These are phyloP conservation scores for Drosophila ezoana DNA, from an alignment of 2,888 invertebrate species.

Conservation along the genomic window DNA sequence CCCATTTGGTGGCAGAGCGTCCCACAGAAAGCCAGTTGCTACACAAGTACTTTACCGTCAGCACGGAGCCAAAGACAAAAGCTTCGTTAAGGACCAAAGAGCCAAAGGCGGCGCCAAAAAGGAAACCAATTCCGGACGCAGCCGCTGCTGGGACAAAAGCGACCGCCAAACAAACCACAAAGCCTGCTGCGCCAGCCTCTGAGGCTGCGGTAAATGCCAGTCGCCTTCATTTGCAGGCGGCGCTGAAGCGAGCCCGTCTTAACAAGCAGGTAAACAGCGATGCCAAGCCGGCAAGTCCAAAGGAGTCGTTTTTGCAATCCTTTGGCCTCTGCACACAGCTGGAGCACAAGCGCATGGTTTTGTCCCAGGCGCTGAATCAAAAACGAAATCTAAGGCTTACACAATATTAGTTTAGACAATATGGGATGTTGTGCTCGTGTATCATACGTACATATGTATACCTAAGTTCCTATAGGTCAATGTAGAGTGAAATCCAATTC, in stretches of 20 bases:
- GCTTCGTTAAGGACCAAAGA: conserved; percentile 3
- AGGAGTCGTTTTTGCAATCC: conserved; percentile 52
- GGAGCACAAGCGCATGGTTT: conserved; percentile 38
- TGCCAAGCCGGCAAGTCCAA: conserved; percentile 7
- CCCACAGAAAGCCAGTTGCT: conserved; percentile 50
- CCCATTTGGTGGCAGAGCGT: conserved; percentile 52
- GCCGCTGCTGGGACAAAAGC: not conserved
- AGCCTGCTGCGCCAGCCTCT: not conserved
- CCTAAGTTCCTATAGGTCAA: not conserved
- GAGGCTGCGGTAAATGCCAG: conserved; percentile 45
- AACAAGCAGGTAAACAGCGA: conserved; percentile 19
- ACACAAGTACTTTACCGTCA: conserved; percentile 51
- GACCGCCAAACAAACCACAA: not conserved
- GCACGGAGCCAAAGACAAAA: conserved; percentile 2
- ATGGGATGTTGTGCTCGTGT: not conserved
- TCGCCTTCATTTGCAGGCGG: conserved; percentile 59
- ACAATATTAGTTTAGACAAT: conserved; percentile 4
- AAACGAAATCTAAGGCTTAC: conserved; percentile 18
- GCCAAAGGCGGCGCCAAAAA: conserved; percentile 13
- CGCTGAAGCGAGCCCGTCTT: conserved; percentile 45
- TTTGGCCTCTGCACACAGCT: conserved; percentile 60
- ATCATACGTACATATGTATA: not conserved
- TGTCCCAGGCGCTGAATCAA: conserved; percentile 14
- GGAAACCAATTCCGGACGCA: conserved; percentile 3
- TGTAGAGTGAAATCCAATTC: not conserved